Percentiles rank a stretch among this genome's conserved stretches.
Evolutionary conservation across 2,113 vertebrate genomes (phyloP).

Genomic region (Mionectes macconnelli): DNA sequence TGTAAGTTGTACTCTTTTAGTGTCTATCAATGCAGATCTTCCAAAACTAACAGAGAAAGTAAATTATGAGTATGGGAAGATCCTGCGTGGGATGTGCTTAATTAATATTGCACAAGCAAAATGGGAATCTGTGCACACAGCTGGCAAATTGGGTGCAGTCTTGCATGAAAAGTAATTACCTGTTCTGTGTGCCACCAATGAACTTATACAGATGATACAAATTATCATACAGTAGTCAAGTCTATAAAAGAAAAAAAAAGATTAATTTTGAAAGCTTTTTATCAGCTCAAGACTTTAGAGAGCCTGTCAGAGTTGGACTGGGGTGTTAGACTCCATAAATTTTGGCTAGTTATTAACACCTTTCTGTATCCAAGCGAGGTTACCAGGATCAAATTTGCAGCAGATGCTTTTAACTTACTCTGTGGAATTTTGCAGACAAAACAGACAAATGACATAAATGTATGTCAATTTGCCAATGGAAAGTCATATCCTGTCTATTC

Average conservation of each 20-base stretch:
- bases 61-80: not conserved
- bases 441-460: not conserved
- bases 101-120: not conserved
- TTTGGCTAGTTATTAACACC: constrained; percentile 18
- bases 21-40: not conserved
- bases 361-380: not conserved
- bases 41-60: constrained; percentile 5
- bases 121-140: not conserved
- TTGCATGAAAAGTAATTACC: not conserved
- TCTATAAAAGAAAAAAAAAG: not conserved
- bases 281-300: not conserved
- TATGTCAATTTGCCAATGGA: not conserved
- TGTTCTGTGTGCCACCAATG: not conserved
- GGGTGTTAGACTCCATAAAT: not conserved
- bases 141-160: not conserved
- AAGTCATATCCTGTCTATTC: not conserved
- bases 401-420: constrained; percentile 27
- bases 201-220: not conserved
- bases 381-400: constrained; percentile 19
- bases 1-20: not conserved
- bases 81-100: not conserved
- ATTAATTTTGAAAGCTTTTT: not conserved
- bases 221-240: not conserved
- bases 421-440: constrained; percentile 38
- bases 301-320: not conserved